Base-by-base conservation (phyloP, 53 echinoderm and acorn worm species). In the Temnopleurus reevesii region DNA sequence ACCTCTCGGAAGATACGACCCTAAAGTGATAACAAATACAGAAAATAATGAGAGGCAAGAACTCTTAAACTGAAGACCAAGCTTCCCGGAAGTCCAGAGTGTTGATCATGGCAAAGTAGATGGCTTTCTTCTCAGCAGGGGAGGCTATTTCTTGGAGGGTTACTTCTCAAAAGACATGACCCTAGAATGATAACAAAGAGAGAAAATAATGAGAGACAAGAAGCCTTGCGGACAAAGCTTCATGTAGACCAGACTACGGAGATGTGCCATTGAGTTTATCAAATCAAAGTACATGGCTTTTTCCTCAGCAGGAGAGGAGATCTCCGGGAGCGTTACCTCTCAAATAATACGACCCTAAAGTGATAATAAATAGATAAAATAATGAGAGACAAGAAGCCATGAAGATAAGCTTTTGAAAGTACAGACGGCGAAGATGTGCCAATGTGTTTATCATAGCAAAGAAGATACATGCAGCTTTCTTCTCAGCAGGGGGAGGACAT, bases 1-100 rank as follows among this genome's bases (percentile, higher is more conserved):
- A 94, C 19, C 63, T 95, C 97, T 18, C 95, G 89, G 65, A 97
- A 97, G 47, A 97, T 95, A n/a, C 95, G 89, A 18, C 97, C 97
- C 97, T 97, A 31, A 0, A 63, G 91, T 27, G 89, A n/a, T n/a
- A n/a, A n/a, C 53, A 53, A 53, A 53, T 12, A 17, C 17, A 12
- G 53, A 53, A 17, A 53, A 53, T 12, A 8, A 53, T 53, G 8
- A 53, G 9, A 53, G 17, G 53, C 9, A 53, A 53, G 53, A 53
- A n/a, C n/a, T n/a, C n/a, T n/a, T n/a, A n/a, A 17, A 53, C 8
- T 89, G 89, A 43, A 97, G 77, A 58, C 94, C 97, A 44, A 92
- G 56, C 66, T 86, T 81, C 51, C 86, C 90, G 90, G 81, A 97
- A 77, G 15, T 95, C 95, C 12, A 95, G 46, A 29, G 90, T 88